These are phyloP conservation scores for Epizoanthus ramosus DNA, from an alignment of 92 coral and sea anemone species.

Conservation along the genomic window DNA sequence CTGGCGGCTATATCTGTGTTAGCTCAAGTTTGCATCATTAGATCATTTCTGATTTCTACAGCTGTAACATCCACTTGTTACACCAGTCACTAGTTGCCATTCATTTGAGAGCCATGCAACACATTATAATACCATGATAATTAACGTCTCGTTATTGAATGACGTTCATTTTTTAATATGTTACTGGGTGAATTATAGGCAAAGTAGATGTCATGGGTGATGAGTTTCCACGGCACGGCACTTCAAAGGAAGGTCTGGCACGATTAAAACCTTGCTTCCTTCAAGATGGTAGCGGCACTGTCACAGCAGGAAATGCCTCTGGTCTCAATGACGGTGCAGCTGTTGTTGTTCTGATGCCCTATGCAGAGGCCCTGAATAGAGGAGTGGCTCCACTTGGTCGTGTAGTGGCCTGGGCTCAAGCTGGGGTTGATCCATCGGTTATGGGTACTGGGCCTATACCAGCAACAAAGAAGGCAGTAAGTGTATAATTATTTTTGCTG, in stretches of 20 bases:
- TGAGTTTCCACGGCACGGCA: constrained; percentile 91
- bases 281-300: constrained; percentile 91
- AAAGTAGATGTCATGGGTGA: constrained; percentile 74
- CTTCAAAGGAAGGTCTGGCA: constrained; percentile 78
- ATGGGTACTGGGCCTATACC: constrained; percentile 99
- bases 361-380: constrained; percentile 70
- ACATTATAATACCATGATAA: no score
- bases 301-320: constrained; percentile 96
- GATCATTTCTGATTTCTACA: no score
- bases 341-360: constrained; percentile 87
- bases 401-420: constrained; percentile 95
- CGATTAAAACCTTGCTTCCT: constrained; percentile 91
- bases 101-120: no score
- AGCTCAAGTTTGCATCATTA: no score
- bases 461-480: constrained; percentile 91
- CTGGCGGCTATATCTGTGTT: no score
- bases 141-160: no score
- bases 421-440: constrained; percentile 97
- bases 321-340: constrained; percentile 99
- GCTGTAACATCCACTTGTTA: no score
- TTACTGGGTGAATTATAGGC: constrained; percentile 47
- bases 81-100: no score
- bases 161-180: neutral
- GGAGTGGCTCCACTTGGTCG: constrained; percentile 77
- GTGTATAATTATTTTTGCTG: constrained; percentile 11